A percentile compares a stretch with the other conserved stretches of the same genome.
These are phyloP conservation scores for Sebastes cheni DNA, from an alignment of 2,797 vertebrate genomes.

Conservation along the genomic window DNA sequence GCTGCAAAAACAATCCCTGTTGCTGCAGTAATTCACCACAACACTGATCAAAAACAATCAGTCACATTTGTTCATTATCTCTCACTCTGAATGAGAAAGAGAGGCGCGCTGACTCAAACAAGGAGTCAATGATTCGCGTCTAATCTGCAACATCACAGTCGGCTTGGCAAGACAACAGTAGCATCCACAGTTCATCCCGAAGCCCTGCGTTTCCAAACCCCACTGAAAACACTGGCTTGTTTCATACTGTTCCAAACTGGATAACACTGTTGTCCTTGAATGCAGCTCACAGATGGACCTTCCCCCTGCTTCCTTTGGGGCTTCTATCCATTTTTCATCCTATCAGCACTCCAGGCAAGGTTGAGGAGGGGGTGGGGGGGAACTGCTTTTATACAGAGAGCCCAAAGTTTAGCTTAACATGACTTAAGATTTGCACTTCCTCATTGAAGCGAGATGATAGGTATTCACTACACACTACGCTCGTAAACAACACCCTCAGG, in stretches of 20 bases:
- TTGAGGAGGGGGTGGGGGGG: not conserved
- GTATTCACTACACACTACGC: not conserved
- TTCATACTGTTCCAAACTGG: slow-evolving; percentile 80
- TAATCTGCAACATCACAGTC: slow-evolving; percentile 74
- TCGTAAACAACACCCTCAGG: not conserved
- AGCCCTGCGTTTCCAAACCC: slow-evolving; percentile 58
- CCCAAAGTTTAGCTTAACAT: slow-evolving; percentile 48
- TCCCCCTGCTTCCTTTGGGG: slow-evolving; percentile 64
- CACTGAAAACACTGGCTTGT: slow-evolving; percentile 75
- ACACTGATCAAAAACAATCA: slow-evolving; percentile 64
- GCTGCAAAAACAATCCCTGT: slow-evolving; percentile 35
- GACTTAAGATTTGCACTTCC: slow-evolving; percentile 32
- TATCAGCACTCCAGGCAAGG: slow-evolving; percentile 70
- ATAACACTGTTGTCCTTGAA: slow-evolving; percentile 82
- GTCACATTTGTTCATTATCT: slow-evolving; percentile 70
- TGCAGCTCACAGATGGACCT: slow-evolving; percentile 77
- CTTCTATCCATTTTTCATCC: slow-evolving; percentile 75
- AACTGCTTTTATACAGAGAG: slow-evolving; percentile 34
- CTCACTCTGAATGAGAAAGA: slow-evolving; percentile 48
- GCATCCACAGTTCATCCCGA: slow-evolving; percentile 74
- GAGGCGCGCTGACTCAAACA: slow-evolving; percentile 59
- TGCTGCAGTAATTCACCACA: slow-evolving; percentile 44
- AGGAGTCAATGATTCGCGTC: slow-evolving; percentile 74
- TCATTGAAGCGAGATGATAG: slow-evolving; percentile 15
- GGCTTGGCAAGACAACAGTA: slow-evolving; percentile 78